Conservation (phyloP, 1,140 invertebrate genomes). For the Drosophila parabipectinata region DNA sequence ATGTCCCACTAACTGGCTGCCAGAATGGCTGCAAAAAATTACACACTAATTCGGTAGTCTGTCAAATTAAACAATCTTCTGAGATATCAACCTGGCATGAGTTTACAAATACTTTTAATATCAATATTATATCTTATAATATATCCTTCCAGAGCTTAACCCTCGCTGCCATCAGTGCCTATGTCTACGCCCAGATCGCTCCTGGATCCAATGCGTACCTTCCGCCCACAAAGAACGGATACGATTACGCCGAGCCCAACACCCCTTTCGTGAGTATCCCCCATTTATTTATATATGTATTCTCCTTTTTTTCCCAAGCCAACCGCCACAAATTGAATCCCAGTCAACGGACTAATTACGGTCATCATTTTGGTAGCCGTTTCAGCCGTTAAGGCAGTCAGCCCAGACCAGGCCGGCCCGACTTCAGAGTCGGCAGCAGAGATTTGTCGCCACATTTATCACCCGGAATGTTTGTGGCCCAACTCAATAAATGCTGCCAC, state of each 20-base stretch:
- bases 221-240: slow-evolving; percentile 85
- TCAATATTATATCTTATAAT: slow-evolving; percentile 4
- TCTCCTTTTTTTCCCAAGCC: neutral
- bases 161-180: slow-evolving; percentile 73
- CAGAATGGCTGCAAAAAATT: neutral
- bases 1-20: slow-evolving; percentile 28
- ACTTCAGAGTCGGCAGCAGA: slow-evolving; percentile 17
- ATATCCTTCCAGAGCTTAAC: slow-evolving; percentile 64
- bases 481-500: slow-evolving; percentile 35
- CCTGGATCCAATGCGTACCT: slow-evolving; percentile 87
- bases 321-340: slow-evolving; percentile 58
- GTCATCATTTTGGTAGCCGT: slow-evolving; percentile 54
- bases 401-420: neutral
- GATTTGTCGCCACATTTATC: slow-evolving; percentile 50
- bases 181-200: slow-evolving; percentile 75
- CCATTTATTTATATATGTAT: neutral
- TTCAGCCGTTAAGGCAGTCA: slow-evolving; percentile 8
- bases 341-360: slow-evolving; percentile 65
- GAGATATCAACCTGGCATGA: neutral
- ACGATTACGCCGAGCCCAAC: slow-evolving; percentile 77
- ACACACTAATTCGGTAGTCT: neutral
- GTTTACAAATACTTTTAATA: neutral
- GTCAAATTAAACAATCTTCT: neutral
- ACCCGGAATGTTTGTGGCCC: slow-evolving; percentile 20
- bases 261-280: slow-evolving; percentile 72